Evolutionary conservation across 2,797 vertebrate genomes (phyloP), one percentile per base, ranked within the genome.

Genomic region (Pseudocheirus occidentalis): DNA sequence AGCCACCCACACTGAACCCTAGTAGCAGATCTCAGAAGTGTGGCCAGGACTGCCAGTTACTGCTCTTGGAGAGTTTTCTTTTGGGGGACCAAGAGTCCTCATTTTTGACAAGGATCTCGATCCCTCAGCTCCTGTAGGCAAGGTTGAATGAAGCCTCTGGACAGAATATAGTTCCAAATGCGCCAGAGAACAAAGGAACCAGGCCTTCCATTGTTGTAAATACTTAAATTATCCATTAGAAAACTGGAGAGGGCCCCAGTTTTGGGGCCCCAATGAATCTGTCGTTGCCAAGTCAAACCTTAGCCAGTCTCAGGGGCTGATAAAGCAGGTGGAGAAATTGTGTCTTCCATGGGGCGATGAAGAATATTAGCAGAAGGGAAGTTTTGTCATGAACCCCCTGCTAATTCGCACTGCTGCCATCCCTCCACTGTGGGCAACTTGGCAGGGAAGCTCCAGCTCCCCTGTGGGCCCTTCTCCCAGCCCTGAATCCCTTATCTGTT

Each of bases 151-250:
- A 95, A 95, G 94, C 92, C 52, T 94, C 52, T 81, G 55, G 87
- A 58, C 50, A 95, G 34, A 96, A 55, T 96, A 73, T 52, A 94
- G 66, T 87, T 91, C 94, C 54, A 54, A 94, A 92, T 95, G 90
- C 81, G 56, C 55, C 50, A 3, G 34, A 92, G 58, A n/a, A 14
- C 57, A 95, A 90, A 93, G 53, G 57, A 91, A 29, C 95, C 59
- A 95, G 81, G 93, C 55, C 24, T 40, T 96, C 94, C 94, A 91
- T 91, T 95, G 53, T 89, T 91, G 52, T 95, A 31, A 95, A 93
- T 73, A 93, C 87, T 94, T 92, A 94, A 95, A 95, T 95, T 94
- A 57, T 94, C 91, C 92, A 91, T 94, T 73, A 94, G 27, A 93
- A 95, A 97, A 94, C 94, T 94, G 91, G 54, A 93, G 57, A 66